Base-by-base conservation (phyloP, 30 jellyfish, hydroid and myxozoan genomes). In the Clytia hemisphaerica region DNA sequence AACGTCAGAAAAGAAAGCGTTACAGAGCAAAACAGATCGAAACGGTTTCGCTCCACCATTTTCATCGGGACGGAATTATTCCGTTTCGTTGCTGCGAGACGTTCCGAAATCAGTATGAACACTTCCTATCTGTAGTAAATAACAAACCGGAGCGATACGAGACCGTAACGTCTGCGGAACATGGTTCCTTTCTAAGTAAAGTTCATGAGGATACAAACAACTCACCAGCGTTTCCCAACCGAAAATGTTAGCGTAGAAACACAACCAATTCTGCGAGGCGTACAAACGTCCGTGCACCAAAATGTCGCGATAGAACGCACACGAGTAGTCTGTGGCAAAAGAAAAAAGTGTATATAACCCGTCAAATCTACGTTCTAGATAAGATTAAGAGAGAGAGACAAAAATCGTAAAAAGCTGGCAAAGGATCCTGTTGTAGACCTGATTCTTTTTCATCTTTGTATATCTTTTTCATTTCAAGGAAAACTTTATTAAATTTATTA, bases 161-260 rank as follows among this genome's bases (percentile, higher is more conserved):
- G n/a, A n/a, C n/a, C n/a, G n/a, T n/a, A n/a, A n/a, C n/a, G n/a
- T n/a, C n/a, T n/a, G n/a, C n/a, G n/a, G n/a, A n/a, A n/a, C n/a
- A n/a, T n/a, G n/a, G n/a, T n/a, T n/a, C n/a, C n/a, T n/a, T n/a
- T n/a, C n/a, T n/a, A n/a, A n/a, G n/a, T n/a, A n/a, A n/a, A n/a
- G n/a, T n/a, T n/a, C n/a, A n/a, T n/a, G n/a, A n/a, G n/a, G n/a
- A n/a, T n/a, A n/a, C n/a, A n/a, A n/a, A 71, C n/a, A 16, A 44
- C 87, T 33, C 48, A 87, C 97, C 76, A 79, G 44, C 2, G 98
- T 89, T 71, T 89, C 98, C 95, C 95, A 89, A 28, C 98, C 94
- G 67, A 89, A 76, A 6, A 89, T 89, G 57, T 83, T 89, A 33
- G 98, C 93, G 63, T 81, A 75, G 54, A 89, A 89, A 46, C 95